Base-by-base conservation (phyloP, 2,797 vertebrate genomes). In the Myotis vivesi region DNA sequence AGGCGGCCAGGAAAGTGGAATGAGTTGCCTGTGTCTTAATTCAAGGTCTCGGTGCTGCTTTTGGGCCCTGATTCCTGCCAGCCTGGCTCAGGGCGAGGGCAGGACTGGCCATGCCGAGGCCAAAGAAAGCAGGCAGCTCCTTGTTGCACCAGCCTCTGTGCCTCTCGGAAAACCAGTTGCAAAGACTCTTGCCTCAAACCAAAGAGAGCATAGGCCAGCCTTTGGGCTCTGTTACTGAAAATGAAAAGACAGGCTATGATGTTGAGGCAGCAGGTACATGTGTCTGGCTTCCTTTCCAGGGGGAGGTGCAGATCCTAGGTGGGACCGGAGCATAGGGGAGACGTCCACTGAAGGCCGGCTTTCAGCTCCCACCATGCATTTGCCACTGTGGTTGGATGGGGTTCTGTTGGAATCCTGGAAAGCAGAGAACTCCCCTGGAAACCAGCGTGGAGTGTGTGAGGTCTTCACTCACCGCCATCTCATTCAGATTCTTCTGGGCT, bases 1-100 rank as follows among this genome's bases (percentile, higher is more conserved):
- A 97, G 96, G 92, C 75, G 0, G 95, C 96, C 97, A 95, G 95
- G 91, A 95, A 92, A 93, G 83, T 94, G 79, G 69, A 93, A 95
- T 68, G 49, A 92, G 86, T 89, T 94, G 97, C 91, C 87, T 85
- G 46, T 3, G 30, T 94, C 95, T 95, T 94, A 49, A 91, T 87
- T 95, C 92, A 83, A 79, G 76, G 49, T 80, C 91, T 66, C 66
- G 36, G 66, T 79, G 66, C 89, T 77, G 36, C 71, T 55, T 49
- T 49, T 76, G 84, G 85, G 77, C 62, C 73, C 23, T 15, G 41
- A 55, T 41, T 94, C 85, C 73, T 91, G 81, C 88, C 33, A 85
- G 92, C 73, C 75, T 77, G 72, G 76, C 95, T 53, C 22, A 28
- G 87, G 36, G 38, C 0, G 2, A 91, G 76, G 71, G 83, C 94